A percentile compares a stretch with the other conserved stretches of the same genome.
phyloP scores from a whole-genome alignment of 35 echinoderm and acorn worm species.

The Ophiothrix spiculata region DNA sequence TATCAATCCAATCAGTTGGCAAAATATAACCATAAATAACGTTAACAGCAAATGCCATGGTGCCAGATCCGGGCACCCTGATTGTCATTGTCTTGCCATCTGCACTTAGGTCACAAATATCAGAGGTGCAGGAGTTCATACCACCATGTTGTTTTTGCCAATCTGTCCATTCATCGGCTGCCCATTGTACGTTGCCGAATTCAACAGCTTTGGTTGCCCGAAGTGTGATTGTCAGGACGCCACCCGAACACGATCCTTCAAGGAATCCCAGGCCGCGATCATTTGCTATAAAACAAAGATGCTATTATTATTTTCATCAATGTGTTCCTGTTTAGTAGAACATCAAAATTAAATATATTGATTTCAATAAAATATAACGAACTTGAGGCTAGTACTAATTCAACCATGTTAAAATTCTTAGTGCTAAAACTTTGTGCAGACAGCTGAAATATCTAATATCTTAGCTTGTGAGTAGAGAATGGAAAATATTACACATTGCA shows the following conservation, averaged over 20 bases:
- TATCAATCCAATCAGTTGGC: slow-evolving; percentile 5
- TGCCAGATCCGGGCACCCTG: slow-evolving; percentile 25
- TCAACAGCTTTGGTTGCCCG: slow-evolving; percentile 74
- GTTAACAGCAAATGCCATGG: slow-evolving; percentile 63
- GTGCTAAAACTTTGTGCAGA: not conserved
- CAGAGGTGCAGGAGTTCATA: not conserved
- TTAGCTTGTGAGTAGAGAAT: too few relatives aligned
- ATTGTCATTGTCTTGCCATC: slow-evolving; percentile 56
- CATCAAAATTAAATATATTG: not conserved
- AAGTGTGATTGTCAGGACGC: slow-evolving; percentile 21
- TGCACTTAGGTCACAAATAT: slow-evolving; percentile 29
- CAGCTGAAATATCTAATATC: too few relatives aligned
- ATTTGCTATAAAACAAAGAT: slow-evolving; percentile 19
- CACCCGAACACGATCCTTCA: slow-evolving; percentile 55
- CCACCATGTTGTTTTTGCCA: slow-evolving; percentile 4
- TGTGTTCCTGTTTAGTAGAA: too few relatives aligned
- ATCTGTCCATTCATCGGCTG: slow-evolving; percentile 36
- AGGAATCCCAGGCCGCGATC: slow-evolving; percentile 59
- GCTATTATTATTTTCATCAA: too few relatives aligned
- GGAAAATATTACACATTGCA: too few relatives aligned
- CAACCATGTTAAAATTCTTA: not conserved
- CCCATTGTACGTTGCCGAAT: slow-evolving; percentile 75
- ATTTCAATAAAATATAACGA: not conserved
- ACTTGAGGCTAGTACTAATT: not conserved
- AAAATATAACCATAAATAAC: slow-evolving; percentile 59